Percentiles rank a stretch among this genome's conserved stretches.
phyloP scores from a whole-genome alignment of 2,888 invertebrate species.

The Drosophila setosimentum region DNA sequence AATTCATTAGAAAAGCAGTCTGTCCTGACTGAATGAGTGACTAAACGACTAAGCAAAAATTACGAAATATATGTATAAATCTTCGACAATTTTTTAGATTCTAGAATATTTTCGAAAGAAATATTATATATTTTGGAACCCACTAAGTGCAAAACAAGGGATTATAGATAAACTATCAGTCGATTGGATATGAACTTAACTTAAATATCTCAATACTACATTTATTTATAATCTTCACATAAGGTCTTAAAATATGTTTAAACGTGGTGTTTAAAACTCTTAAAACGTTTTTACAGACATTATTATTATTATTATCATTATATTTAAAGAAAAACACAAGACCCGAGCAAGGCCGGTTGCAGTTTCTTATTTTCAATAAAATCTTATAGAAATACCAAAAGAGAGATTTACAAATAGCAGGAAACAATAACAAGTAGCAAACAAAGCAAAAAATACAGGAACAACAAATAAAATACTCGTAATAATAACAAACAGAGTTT shows the following conservation, averaged over 20 bases:
- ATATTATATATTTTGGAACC: not conserved
- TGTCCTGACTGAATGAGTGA: not conserved
- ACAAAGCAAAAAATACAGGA: slow-evolving; percentile 48
- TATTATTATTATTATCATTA: not conserved
- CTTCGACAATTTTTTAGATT: not conserved
- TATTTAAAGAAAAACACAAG: not conserved
- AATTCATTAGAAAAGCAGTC: slow-evolving; percentile 68
- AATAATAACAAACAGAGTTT: slow-evolving; percentile 72
- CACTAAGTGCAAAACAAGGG: not conserved
- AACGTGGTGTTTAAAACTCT: not conserved
- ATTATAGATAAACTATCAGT: not conserved
- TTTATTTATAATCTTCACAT: not conserved
- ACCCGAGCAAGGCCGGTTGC: not conserved
- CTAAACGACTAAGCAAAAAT: not conserved
- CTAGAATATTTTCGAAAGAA: not conserved
- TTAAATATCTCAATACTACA: not conserved
- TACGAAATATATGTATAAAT: not conserved
- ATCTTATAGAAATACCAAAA: slow-evolving; percentile 18
- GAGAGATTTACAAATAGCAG: slow-evolving; percentile 19
- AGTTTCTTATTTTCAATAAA: slow-evolving; percentile 23
- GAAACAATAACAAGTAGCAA: slow-evolving; percentile 53
- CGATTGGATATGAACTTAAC: not conserved
- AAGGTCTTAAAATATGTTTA: not conserved
- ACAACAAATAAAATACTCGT: slow-evolving; percentile 33
- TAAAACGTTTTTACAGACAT: not conserved